phyloP scores from a whole-genome alignment of 2,113 vertebrate species.

The Opisthocomus hoazin region DNA sequence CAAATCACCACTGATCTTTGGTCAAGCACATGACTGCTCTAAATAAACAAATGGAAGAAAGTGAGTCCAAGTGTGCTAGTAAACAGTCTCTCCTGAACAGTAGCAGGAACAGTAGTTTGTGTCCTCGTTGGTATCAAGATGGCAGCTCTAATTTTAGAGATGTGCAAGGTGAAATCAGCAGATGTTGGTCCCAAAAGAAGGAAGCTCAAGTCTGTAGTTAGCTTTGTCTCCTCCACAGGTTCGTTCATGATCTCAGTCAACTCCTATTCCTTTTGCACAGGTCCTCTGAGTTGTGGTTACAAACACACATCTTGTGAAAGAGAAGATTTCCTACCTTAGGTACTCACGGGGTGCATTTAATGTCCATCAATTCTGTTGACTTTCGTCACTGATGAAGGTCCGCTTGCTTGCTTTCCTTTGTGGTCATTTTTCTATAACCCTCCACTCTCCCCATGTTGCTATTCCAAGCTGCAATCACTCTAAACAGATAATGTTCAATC shows the following conservation, averaged over 20 bases:
- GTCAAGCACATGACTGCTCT: neutral
- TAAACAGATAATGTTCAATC: neutral
- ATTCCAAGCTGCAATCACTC: neutral
- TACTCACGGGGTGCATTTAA: neutral
- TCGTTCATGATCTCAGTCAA: neutral
- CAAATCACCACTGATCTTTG: constrained; percentile 11
- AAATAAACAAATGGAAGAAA: neutral
- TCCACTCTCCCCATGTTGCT: neutral
- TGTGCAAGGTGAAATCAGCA: neutral
- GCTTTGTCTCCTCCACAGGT: neutral
- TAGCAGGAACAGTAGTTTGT: neutral
- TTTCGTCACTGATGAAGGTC: neutral
- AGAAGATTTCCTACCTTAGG: neutral
- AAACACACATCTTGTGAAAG: neutral
- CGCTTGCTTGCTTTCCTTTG: neutral
- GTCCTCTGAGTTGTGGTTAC: neutral
- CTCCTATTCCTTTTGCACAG: neutral
- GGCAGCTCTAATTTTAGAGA: neutral
- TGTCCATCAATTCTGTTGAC: neutral
- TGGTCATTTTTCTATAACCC: neutral
- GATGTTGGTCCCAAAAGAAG: neutral
- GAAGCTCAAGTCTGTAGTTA: neutral
- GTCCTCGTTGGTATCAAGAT: neutral
- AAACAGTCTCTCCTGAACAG: neutral
- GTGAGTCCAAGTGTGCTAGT: neutral